Conservation (phyloP, 2,113 vertebrate genomes). For the Rhea americana region DNA sequence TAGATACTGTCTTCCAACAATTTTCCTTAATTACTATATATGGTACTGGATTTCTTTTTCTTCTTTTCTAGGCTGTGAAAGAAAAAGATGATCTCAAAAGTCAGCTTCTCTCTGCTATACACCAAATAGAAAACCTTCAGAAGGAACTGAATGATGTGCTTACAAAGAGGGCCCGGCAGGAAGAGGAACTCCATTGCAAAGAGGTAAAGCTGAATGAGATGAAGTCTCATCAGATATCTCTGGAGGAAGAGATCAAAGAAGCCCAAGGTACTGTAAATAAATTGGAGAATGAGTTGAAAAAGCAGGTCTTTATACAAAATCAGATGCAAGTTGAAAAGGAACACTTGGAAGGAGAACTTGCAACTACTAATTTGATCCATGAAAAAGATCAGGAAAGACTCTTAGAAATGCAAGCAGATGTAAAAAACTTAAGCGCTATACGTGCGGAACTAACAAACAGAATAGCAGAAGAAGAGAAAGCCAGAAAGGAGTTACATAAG, state of each 20-base stretch:
- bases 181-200: slow-evolving; percentile 86
- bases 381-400: slow-evolving; percentile 76
- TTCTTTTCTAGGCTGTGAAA: slow-evolving; percentile 77
- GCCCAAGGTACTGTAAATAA: slow-evolving; percentile 74
- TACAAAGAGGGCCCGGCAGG: slow-evolving; percentile 84
- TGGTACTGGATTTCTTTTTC: neutral
- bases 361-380: slow-evolving; percentile 64
- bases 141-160: slow-evolving; percentile 87
- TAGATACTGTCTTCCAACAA: neutral
- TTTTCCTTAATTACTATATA: neutral
- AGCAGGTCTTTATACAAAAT: slow-evolving; percentile 72
- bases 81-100: slow-evolving; percentile 84
- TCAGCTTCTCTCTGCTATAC: slow-evolving; percentile 82
- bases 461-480: slow-evolving; percentile 81
- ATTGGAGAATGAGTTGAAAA: slow-evolving; percentile 79
- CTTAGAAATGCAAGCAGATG: slow-evolving; percentile 82
- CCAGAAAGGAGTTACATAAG: slow-evolving; percentile 79
- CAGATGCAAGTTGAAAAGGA: slow-evolving; percentile 82
- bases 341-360: slow-evolving; percentile 76
- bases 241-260: slow-evolving; percentile 85
- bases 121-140: slow-evolving; percentile 84
- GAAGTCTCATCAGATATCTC: slow-evolving; percentile 76
- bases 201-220: slow-evolving; percentile 83
- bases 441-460: slow-evolving; percentile 79
- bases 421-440: slow-evolving; percentile 80